Evolutionary conservation across 2,113 vertebrate genomes (phyloP).

Genomic region (Dunckerocampus dactyliophorus): DNA sequence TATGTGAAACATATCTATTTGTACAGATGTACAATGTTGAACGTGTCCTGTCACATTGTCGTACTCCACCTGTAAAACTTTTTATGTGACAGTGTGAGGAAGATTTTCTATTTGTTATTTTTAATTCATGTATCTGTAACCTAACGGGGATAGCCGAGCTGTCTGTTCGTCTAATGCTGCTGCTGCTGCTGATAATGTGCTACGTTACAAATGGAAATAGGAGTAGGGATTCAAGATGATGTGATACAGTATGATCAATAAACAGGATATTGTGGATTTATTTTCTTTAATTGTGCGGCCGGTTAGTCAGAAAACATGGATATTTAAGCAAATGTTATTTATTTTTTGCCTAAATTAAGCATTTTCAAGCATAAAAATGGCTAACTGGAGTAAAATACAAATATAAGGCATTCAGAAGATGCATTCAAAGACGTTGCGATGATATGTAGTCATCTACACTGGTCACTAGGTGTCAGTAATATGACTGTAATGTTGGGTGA

Average conservation of each 20-base stretch:
- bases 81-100: slow-evolving; percentile 63
- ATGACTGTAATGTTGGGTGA: no score
- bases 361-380: no score
- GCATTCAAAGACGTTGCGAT: no score
- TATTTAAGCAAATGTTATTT: no score
- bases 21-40: slow-evolving; percentile 57
- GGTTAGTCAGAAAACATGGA: no score
- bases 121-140: slow-evolving; percentile 56
- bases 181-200: slow-evolving; percentile 50
- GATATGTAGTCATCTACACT: no score
- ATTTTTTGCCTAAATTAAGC: no score
- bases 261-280: background rate
- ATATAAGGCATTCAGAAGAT: no score
- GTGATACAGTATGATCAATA: slow-evolving; percentile 32
- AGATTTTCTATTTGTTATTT: slow-evolving; percentile 61
- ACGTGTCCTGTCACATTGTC: slow-evolving; percentile 63
- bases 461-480: no score
- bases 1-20: slow-evolving; percentile 54
- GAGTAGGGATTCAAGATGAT: slow-evolving; percentile 62
- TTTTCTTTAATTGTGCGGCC: background rate
- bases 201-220: slow-evolving; percentile 57
- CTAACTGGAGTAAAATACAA: no score
- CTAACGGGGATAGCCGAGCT: slow-evolving; percentile 53
- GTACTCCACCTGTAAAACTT: slow-evolving; percentile 66
- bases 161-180: slow-evolving; percentile 58